Conservation (phyloP, 1,140 invertebrate species). For the Ericerus pela region DNA sequence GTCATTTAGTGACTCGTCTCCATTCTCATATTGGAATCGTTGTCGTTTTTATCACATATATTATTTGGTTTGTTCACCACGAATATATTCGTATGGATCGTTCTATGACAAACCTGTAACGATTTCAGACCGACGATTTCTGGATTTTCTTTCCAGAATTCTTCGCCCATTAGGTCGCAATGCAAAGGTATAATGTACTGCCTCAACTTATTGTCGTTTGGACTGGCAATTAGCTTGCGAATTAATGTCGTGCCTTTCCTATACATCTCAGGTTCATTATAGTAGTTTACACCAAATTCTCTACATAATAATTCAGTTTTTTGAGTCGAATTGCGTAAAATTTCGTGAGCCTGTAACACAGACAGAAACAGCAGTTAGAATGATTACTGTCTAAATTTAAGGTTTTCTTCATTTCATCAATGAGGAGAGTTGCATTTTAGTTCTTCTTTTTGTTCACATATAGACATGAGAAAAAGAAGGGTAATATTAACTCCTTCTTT, state of each 20-base stretch:
- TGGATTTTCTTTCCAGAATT: conserved; percentile 66
- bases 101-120: conserved; percentile 2
- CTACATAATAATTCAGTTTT: conserved; percentile 91
- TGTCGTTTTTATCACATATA: background rate
- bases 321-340: conserved; percentile 68
- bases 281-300: conserved; percentile 87
- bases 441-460: too few species aligned
- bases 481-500: conserved; percentile 15
- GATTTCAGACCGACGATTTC: conserved; percentile 34
- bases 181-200: conserved; percentile 43
- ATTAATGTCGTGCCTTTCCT: conserved; percentile 77
- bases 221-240: conserved; percentile 38
- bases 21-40: background rate
- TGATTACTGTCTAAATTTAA: too few species aligned
- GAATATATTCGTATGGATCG: background rate
- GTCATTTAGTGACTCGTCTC: background rate
- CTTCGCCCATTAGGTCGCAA: conserved; percentile 69
- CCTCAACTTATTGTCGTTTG: conserved; percentile 28
- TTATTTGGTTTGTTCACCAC: conserved; percentile 7
- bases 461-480: too few species aligned
- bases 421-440: too few species aligned
- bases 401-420: too few species aligned
- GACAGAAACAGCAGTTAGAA: too few species aligned
- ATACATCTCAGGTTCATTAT: conserved; percentile 69
- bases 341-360: conserved; percentile 56